Evolutionary conservation across 2,797 vertebrate genomes (phyloP).

Genomic region (Gephyroberyx darwinii): DNA sequence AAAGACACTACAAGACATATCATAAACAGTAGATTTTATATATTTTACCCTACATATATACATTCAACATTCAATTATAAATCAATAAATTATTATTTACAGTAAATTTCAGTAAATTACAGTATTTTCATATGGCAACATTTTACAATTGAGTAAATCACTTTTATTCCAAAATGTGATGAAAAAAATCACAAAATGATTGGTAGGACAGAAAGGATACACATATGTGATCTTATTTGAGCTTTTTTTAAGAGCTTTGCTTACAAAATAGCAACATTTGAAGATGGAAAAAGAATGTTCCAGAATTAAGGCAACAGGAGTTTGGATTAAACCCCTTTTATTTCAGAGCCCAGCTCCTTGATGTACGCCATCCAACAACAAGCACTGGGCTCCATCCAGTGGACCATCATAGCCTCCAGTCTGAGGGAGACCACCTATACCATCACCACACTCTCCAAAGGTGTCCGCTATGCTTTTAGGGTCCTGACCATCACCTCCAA

Average conservation of each 20-base stretch:
- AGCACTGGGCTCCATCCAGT: slow-evolving; percentile 91
- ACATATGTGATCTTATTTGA: background rate
- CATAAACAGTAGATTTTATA: no score
- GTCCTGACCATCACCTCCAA: slow-evolving; percentile 91
- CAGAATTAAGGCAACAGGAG: background rate
- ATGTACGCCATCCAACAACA: slow-evolving; percentile 96
- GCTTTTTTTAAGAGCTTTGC: no score
- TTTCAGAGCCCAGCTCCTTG: slow-evolving; percentile 86
- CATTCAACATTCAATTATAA: no score
- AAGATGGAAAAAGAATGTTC: background rate
- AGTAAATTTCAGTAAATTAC: background rate
- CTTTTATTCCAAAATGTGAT: background rate
- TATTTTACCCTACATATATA: no score
- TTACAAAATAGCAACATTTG: no score
- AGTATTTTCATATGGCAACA: background rate
- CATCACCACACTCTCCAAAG: slow-evolving; percentile 87
- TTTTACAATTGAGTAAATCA: background rate
- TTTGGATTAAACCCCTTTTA: background rate
- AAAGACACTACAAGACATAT: background rate
- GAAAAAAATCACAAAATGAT: no score
- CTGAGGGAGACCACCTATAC: slow-evolving; percentile 87
- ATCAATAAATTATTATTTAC: no score
- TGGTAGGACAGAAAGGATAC: background rate
- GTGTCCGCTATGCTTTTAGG: slow-evolving; percentile 90
- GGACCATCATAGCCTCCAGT: slow-evolving; percentile 88